Evolutionary conservation across 1,140 invertebrate species (phyloP).

Genomic region (Paralvinella palmiformis): DNA sequence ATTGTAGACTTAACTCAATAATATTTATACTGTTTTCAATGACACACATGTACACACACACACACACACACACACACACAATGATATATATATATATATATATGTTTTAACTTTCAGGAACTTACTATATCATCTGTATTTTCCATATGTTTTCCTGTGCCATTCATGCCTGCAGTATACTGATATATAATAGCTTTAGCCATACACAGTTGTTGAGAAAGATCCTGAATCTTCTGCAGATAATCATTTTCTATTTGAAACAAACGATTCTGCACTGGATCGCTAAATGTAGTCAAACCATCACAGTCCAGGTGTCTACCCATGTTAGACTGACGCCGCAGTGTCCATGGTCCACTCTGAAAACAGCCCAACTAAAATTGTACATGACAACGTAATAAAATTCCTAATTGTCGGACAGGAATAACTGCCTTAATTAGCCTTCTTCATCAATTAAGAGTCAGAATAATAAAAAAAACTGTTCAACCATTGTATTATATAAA

Average conservation of each 20-base stretch:
- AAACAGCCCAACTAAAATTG: too few species aligned
- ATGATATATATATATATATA: neutral
- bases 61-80: neutral
- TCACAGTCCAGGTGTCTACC: constrained; percentile 59
- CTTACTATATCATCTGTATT: too few species aligned
- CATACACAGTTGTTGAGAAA: constrained; percentile 65
- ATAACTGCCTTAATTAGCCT: too few species aligned
- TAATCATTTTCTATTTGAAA: constrained; percentile 73
- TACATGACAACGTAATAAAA: too few species aligned
- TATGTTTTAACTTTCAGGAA: too few species aligned
- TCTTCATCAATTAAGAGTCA: too few species aligned
- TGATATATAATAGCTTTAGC: constrained; percentile 65
- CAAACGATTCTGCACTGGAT: constrained; percentile 70
- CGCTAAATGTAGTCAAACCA: constrained; percentile 70
- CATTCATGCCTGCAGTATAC: constrained; percentile 59
- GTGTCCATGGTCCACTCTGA: too few species aligned
- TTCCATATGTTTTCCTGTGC: too few species aligned
- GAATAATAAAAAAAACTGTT: too few species aligned
- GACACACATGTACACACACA: neutral
- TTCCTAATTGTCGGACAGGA: too few species aligned
- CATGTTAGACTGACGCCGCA: too few species aligned
- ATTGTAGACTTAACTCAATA: neutral
- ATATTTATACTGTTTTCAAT: neutral
- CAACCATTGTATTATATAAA: too few species aligned
- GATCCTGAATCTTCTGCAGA: constrained; percentile 62